Evolutionary conservation across 2,113 vertebrate genomes (phyloP).

Genomic region (Brienomyrus brachyistius): DNA sequence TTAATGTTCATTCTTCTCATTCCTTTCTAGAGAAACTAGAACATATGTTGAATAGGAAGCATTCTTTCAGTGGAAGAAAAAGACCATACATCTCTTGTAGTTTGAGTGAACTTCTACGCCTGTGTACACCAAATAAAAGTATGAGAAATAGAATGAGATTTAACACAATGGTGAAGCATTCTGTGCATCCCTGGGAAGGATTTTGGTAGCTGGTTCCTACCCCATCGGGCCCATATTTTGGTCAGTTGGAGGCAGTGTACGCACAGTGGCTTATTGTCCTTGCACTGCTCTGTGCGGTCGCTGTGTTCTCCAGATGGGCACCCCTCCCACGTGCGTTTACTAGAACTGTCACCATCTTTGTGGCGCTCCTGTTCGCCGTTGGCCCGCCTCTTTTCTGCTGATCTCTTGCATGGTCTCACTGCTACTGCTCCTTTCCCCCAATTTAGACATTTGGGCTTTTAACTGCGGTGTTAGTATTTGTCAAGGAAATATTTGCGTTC

Average conservation of each 20-base stretch:
- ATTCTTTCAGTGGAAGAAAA: neutral
- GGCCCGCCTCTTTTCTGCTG: neutral
- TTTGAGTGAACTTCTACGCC: neutral
- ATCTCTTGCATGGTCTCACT: neutral
- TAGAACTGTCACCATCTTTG: neutral
- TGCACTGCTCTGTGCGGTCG: neutral
- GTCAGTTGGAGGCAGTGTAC: neutral
- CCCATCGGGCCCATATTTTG: neutral
- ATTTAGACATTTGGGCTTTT: neutral
- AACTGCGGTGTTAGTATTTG: neutral
- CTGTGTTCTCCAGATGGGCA: neutral
- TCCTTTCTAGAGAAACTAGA: neutral
- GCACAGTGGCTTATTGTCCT: slow-evolving; percentile 1
- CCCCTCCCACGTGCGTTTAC: neutral
- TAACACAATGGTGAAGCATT: slow-evolving; percentile 3
- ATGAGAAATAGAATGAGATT: neutral
- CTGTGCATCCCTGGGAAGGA: neutral
- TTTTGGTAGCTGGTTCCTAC: neutral
- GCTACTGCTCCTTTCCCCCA: neutral
- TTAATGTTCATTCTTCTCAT: neutral
- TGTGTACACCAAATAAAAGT: neutral
- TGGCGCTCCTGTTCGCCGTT: neutral
- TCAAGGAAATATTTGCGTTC: neutral
- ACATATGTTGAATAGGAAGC: neutral
- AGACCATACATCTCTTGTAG: neutral